Conservation (phyloP, 2,113 vertebrate species). For the Ictalurus punctatus region DNA sequence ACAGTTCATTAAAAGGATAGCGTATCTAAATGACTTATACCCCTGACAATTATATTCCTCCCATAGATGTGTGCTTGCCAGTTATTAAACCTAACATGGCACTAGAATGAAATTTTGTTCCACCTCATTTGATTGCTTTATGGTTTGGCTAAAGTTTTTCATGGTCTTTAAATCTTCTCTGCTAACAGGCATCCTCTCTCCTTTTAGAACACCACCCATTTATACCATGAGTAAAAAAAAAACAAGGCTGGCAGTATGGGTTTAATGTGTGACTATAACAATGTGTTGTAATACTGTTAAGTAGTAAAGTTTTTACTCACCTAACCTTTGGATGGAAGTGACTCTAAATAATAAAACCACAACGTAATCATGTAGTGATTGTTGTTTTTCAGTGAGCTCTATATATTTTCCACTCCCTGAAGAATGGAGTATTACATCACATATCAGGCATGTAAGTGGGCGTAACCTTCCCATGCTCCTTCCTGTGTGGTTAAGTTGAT, state of each 20-base stretch:
- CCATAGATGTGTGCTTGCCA: not conserved
- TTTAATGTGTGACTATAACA: not conserved
- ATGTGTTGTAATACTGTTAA: not conserved
- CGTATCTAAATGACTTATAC: not conserved
- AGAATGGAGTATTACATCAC: slow-evolving; percentile 47
- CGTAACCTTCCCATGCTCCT: slow-evolving; percentile 44
- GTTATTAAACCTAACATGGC: slow-evolving; percentile 5
- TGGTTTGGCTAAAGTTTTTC: slow-evolving; percentile 52
- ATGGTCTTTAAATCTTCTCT: not conserved
- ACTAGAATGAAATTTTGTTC: slow-evolving; percentile 20
- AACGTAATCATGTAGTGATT: slow-evolving; percentile 29
- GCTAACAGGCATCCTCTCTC: not conserved
- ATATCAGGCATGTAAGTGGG: slow-evolving; percentile 66
- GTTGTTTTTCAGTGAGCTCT: slow-evolving; percentile 30
- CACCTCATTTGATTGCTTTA: slow-evolving; percentile 10
- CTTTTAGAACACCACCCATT: not conserved
- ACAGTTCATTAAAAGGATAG: not conserved
- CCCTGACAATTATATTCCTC: not conserved
- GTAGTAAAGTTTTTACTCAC: slow-evolving; percentile 12
- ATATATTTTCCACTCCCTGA: slow-evolving; percentile 52
- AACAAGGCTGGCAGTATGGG: not conserved
- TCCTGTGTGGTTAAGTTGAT: slow-evolving; percentile 61
- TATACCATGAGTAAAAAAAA: not conserved
- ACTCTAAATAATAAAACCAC: slow-evolving; percentile 40
- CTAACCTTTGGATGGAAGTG: slow-evolving; percentile 9